Evolutionary conservation across 2,888 invertebrate species (phyloP).

Genomic region (Synergus umbraculus): DNA sequence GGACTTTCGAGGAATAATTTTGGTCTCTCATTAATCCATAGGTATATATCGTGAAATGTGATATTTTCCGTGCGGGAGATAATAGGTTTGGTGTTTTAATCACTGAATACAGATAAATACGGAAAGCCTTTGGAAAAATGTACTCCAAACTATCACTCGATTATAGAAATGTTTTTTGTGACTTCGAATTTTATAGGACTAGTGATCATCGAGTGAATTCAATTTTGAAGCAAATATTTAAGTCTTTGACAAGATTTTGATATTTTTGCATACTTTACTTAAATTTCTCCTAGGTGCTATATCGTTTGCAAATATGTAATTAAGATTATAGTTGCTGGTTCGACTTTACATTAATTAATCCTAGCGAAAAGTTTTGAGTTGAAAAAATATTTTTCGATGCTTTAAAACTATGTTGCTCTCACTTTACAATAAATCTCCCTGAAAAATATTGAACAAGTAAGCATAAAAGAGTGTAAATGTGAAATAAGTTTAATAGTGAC

Average conservation of each 20-base stretch:
- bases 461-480: conserved; percentile 2
- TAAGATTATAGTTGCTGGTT: not conserved
- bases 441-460: not conserved
- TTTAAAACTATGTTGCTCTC: not conserved
- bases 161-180: not conserved
- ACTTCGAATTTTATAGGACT: not conserved
- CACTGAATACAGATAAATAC: not conserved
- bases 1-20: not conserved
- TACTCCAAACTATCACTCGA: not conserved
- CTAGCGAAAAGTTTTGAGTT: not conserved
- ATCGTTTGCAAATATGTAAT: not conserved
- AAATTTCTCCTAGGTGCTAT: not conserved
- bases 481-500: not conserved
- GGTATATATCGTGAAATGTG: conserved; percentile 40
- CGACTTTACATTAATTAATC: not conserved
- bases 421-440: not conserved
- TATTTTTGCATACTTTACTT: not conserved
- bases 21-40: not conserved
- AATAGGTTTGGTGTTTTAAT: conserved; percentile 38
- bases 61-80: conserved; percentile 29
- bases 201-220: conserved; percentile 5
- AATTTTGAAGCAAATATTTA: not conserved
- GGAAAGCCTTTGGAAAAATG: not conserved
- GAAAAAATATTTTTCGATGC: not conserved
- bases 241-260: not conserved